Percentiles rank a stretch among this genome's conserved stretches.
These are phyloP conservation scores for Hoplodrina ambigua DNA, from an alignment of 2,888 invertebrate genomes.

Conservation along the genomic window DNA sequence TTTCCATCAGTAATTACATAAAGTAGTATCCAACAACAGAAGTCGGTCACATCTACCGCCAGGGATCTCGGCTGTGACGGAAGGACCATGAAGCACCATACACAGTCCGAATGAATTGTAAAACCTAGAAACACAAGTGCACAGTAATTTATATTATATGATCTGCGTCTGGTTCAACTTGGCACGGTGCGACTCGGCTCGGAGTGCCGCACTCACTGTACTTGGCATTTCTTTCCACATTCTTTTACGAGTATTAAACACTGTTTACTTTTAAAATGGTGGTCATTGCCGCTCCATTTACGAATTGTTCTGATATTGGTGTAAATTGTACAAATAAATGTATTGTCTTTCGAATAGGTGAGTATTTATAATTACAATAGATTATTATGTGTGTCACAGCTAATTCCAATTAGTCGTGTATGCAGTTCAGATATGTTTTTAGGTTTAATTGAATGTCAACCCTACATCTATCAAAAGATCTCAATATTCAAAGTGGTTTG, in stretches of 20 bases:
- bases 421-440: too few relatives aligned
- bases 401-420: too few relatives aligned
- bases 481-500: neutral
- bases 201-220: slow-evolving; percentile 35
- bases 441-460: too few relatives aligned
- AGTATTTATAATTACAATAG: too few relatives aligned
- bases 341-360: too few relatives aligned
- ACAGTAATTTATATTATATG: slow-evolving; percentile 29
- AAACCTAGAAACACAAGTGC: slow-evolving; percentile 50
- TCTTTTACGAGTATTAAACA: slow-evolving; percentile 25
- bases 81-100: slow-evolving; percentile 59
- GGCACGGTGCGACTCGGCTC: slow-evolving; percentile 22
- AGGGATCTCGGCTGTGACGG: slow-evolving; percentile 45
- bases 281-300: neutral
- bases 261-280: slow-evolving; percentile 42
- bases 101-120: slow-evolving; percentile 51
- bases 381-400: too few relatives aligned
- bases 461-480: neutral
- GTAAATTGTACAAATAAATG: too few relatives aligned
- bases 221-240: slow-evolving; percentile 62
- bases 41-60: neutral
- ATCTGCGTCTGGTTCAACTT: slow-evolving; percentile 55
- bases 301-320: neutral
- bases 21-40: neutral
- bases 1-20: neutral